These are phyloP conservation scores for Apodemus agrarius DNA, from an alignment of 2,797 vertebrate genomes.

Conservation along the genomic window DNA sequence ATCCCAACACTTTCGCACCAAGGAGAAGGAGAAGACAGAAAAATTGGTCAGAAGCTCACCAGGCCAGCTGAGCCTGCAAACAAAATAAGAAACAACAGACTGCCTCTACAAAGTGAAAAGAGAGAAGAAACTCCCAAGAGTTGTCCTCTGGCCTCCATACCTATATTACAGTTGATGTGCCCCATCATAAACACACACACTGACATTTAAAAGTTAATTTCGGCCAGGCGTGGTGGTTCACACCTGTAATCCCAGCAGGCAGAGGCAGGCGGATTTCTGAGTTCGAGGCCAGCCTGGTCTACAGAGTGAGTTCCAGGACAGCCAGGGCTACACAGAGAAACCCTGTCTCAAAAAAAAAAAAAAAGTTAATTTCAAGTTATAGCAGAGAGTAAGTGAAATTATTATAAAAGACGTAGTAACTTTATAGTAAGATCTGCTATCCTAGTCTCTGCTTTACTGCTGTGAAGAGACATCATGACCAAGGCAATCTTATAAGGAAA, in stretches of 20 bases:
- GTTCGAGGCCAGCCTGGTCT: no score
- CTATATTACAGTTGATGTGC: neutral
- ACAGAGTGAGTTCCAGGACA: no score
- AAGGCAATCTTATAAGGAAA: neutral
- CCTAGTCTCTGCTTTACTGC: neutral
- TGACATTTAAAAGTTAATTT: constrained; percentile 14
- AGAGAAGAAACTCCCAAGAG: neutral
- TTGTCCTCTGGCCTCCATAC: neutral
- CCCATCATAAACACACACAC: neutral
- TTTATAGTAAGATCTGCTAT: neutral
- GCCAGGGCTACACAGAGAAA: no score
- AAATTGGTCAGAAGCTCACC: neutral
- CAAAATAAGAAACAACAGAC: neutral
- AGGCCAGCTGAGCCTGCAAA: neutral
- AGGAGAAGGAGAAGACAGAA: neutral
- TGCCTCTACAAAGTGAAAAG: neutral
- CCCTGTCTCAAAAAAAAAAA: no score
- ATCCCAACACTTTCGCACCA: neutral
- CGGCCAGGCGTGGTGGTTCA: no score
- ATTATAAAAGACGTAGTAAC: neutral
- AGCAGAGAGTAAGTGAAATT: constrained; percentile 8
- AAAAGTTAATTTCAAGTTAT: constrained; percentile 43
- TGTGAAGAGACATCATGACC: neutral
- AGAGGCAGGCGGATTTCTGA: no score
- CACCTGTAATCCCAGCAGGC: no score